Percentiles rank a stretch among this genome's conserved stretches.
Conservation (phyloP, 2,888 invertebrate species). For the Coelopa pilipes region DNA sequence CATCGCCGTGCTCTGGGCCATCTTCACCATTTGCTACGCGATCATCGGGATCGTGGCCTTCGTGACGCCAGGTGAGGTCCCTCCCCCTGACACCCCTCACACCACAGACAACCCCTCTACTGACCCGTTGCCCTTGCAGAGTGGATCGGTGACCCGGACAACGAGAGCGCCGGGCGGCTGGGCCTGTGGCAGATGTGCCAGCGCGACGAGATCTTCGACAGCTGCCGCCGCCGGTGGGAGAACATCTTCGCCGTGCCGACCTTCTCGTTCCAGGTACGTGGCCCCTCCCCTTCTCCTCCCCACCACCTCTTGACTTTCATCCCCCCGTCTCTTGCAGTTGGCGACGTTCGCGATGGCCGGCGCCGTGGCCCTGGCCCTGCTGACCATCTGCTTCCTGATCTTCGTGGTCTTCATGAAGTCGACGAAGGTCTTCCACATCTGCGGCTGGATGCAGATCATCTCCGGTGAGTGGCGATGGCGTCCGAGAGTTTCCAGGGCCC, state of each 20-base stretch:
- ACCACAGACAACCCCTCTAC: background rate
- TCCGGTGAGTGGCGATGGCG: conserved; percentile 76
- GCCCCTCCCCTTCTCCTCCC: conserved; percentile 17
- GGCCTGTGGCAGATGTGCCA: conserved; percentile 92
- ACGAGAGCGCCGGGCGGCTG: conserved; percentile 89
- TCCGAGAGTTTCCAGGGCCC: too few relatives aligned
- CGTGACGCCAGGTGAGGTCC: conserved; percentile 78
- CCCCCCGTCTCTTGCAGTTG: conserved; percentile 64
- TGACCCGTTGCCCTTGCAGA: conserved; percentile 65
- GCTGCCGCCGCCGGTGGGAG: conserved; percentile 86
- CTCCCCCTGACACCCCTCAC: background rate
- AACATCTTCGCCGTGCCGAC: conserved; percentile 85
- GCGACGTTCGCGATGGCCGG: conserved; percentile 90
- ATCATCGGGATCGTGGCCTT: conserved; percentile 95
- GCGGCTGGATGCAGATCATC: conserved; percentile 95
- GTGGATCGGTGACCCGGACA: conserved; percentile 87
- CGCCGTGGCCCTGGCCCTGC: conserved; percentile 84
- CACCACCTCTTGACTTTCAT: conserved; percentile 74
- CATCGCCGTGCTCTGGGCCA: conserved; percentile 96
- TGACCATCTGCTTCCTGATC: conserved; percentile 89
- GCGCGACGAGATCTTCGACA: conserved; percentile 80
- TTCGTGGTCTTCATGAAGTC: conserved; percentile 94
- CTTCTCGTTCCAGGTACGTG: conserved; percentile 74
- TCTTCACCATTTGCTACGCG: conserved; percentile 96
- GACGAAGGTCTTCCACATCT: conserved; percentile 90